Conservation (phyloP, 2,113 vertebrate species). For the Nothoprocta pentlandii region DNA sequence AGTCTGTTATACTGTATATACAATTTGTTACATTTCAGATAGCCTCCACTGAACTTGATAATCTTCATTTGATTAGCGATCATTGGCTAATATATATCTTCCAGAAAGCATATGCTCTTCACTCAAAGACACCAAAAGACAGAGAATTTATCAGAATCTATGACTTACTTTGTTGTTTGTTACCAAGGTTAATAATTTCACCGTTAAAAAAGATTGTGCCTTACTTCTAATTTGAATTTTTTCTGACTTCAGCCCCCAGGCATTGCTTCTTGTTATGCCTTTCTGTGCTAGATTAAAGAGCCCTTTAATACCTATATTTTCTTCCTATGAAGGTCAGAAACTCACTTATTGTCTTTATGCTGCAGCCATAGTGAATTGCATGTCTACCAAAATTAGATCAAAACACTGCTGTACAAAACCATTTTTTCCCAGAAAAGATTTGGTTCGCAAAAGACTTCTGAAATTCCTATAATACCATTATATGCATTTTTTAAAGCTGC, state of each 20-base stretch:
- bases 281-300: background rate
- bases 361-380: background rate
- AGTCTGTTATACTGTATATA: background rate
- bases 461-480: background rate
- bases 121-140: background rate
- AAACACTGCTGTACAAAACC: background rate
- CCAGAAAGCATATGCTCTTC: background rate
- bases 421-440: background rate
- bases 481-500: background rate
- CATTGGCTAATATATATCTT: background rate
- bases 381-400: background rate
- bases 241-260: background rate
- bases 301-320: background rate
- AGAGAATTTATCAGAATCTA: background rate
- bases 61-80: slow-evolving; percentile 1
- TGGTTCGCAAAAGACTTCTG: background rate
- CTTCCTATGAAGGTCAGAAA: background rate
- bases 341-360: background rate
- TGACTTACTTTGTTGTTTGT: background rate
- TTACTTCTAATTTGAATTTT: background rate
- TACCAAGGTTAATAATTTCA: background rate
- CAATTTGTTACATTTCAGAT: background rate
- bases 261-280: background rate
- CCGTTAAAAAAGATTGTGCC: background rate
- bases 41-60: background rate